Evolutionary conservation across 2,797 vertebrate genomes (phyloP).

Genomic region (Semotilus atromaculatus): DNA sequence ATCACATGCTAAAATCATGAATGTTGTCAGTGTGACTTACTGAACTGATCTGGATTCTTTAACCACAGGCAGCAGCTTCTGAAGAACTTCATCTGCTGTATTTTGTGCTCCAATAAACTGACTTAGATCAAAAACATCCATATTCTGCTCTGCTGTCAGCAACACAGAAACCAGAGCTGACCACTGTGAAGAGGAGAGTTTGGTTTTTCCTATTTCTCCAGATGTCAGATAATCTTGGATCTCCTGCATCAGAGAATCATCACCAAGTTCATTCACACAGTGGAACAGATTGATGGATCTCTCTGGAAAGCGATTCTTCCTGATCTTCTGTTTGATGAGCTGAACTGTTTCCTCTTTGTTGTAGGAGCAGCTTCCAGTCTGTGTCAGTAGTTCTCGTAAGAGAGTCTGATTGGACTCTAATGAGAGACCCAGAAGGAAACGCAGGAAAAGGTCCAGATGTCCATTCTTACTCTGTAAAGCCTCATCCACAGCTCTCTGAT

Average conservation of each 20-base stretch:
- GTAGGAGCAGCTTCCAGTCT: not conserved
- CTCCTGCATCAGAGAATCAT: not conserved
- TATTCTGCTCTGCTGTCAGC: not conserved
- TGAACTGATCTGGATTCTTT: too few species aligned
- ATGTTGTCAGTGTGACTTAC: too few species aligned
- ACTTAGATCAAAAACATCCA: not conserved
- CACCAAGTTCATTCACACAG: not conserved
- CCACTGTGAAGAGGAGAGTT: not conserved
- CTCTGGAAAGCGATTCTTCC: not conserved
- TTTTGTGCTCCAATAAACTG: not conserved
- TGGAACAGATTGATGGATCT: conserved; percentile 7
- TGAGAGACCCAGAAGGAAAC: not conserved
- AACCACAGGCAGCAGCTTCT: too few species aligned
- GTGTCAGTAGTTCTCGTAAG: not conserved
- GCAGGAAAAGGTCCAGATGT: not conserved
- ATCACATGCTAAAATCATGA: too few species aligned
- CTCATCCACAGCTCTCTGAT: not conserved
- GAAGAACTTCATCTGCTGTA: too few species aligned
- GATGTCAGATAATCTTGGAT: not conserved
- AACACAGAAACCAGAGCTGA: not conserved
- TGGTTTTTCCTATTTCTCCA: not conserved
- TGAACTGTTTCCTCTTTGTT: not conserved
- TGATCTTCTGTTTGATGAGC: not conserved
- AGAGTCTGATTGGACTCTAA: not conserved
- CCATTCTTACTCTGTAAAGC: not conserved